Conservation (phyloP, 2,888 invertebrate species). For the Caenorhabditis sp. region DNA sequence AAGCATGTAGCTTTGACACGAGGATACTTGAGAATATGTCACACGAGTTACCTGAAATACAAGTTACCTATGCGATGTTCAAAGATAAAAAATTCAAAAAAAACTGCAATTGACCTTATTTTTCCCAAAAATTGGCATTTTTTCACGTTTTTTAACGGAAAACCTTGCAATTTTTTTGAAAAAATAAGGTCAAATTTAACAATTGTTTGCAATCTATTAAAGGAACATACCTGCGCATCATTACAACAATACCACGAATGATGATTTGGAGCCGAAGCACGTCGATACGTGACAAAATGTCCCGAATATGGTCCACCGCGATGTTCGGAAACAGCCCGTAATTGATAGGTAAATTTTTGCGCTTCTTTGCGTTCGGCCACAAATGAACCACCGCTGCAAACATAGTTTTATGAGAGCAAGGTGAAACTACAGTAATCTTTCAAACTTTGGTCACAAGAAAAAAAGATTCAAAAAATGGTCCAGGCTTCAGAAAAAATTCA, state of each 20-base stretch:
- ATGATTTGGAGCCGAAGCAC: conserved; percentile 71
- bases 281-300: conserved; percentile 91
- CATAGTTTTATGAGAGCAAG: too few species aligned
- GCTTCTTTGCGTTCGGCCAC: conserved; percentile 45
- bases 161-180: too few species aligned
- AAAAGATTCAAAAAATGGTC: too few species aligned
- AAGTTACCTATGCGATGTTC: too few species aligned
- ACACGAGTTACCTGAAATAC: conserved; percentile 75
- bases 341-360: conserved; percentile 77
- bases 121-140: too few species aligned
- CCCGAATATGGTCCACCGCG: conserved; percentile 88
- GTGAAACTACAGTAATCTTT: too few species aligned
- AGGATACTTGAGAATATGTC: conserved; percentile 82
- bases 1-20: conserved; percentile 87
- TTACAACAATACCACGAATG: conserved; percentile 86
- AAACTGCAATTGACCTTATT: too few species aligned
- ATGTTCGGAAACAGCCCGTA: conserved; percentile 88
- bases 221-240: conserved; percentile 82
- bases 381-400: conserved; percentile 56
- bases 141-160: too few species aligned
- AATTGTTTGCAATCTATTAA: too few species aligned
- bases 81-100: neutral
- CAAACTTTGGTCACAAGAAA: too few species aligned
- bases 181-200: too few species aligned
- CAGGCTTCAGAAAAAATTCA: too few species aligned